Base-by-base conservation (phyloP, 2,797 vertebrate genomes). In the Peromyscus nudipes region DNA sequence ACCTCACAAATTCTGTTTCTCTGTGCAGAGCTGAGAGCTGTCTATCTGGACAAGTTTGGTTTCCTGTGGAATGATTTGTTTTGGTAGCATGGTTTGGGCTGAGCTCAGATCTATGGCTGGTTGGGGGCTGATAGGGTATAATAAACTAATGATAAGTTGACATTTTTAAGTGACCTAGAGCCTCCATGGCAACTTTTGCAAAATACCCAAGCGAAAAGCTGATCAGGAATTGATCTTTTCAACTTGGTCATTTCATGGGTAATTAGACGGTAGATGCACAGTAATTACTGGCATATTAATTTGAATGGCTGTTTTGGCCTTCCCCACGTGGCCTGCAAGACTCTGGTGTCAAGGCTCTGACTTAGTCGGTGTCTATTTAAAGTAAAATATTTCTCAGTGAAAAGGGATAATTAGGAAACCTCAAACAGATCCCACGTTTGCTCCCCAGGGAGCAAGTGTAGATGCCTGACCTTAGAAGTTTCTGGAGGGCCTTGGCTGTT, bases 181-280 rank as follows among this genome's bases (percentile, higher is more conserved):
- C 62, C 91, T 88, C 64, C 19, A 60, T 65, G 29, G 69, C 65
- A 95, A 69, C 88, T 87, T 95, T 69, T 52, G 81, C n/a, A 65
- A 81, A 96, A 88, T 23, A 14, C 79, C 5, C 4, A 77, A 27
- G n/a, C 80, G 40, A 71, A 57, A 88, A 91, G 65, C 71, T 29
- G 87, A 92, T 92, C 83, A 65, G 75, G 93, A 94, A 92, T 91
- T 62, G 83, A 90, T 93, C 97, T 94, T 95, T 90, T 77, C 89
- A 52, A 75, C 92, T 67, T 82, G 65, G 55, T 34, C 60, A 3
- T 93, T 85, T 62, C 43, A 0, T 90, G 91, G 96, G 9, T 79
- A 87, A 94, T 85, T 85, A 93, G 75, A 71, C 29, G 23, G 79
- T 46, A 57, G 89, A 46, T 4, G 16, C 91, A 27, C 40, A 1